These are phyloP conservation scores for Tringa solitaria DNA, from an alignment of 2,113 vertebrate genomes.

Conservation along the genomic window DNA sequence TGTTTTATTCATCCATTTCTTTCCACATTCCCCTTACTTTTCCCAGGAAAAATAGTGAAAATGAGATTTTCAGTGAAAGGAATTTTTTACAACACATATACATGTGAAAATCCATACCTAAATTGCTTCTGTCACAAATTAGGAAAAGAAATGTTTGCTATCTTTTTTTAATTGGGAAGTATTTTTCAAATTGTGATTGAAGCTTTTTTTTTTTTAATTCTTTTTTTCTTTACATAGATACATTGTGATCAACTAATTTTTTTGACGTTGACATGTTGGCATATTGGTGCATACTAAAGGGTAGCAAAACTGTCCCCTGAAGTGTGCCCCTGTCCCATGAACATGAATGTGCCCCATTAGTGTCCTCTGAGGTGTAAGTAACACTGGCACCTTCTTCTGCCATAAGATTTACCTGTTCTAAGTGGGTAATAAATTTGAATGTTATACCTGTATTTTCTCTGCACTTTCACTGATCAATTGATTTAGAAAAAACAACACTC, in stretches of 20 bases:
- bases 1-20: fast-evolving
- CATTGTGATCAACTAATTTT: fast-evolving
- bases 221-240: not conserved
- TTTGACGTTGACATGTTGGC: not conserved
- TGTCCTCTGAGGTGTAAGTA: not conserved
- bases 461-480: not conserved
- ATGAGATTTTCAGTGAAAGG: not conserved
- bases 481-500: not conserved
- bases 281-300: not conserved
- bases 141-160: not conserved
- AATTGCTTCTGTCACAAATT: not conserved
- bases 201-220: too few relatives aligned
- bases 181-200: not conserved
- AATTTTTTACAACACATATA: fast-evolving
- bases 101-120: not conserved
- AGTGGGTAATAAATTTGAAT: not conserved
- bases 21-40: fast-evolving
- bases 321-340: not conserved
- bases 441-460: not conserved
- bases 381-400: not conserved
- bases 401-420: not conserved
- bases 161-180: not conserved
- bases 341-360: not conserved
- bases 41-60: not conserved
- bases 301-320: not conserved